Evolutionary conservation across 2,888 invertebrate genomes (phyloP), one percentile per base, ranked within the genome.

Genomic region (Lomographa bimaculata): DNA sequence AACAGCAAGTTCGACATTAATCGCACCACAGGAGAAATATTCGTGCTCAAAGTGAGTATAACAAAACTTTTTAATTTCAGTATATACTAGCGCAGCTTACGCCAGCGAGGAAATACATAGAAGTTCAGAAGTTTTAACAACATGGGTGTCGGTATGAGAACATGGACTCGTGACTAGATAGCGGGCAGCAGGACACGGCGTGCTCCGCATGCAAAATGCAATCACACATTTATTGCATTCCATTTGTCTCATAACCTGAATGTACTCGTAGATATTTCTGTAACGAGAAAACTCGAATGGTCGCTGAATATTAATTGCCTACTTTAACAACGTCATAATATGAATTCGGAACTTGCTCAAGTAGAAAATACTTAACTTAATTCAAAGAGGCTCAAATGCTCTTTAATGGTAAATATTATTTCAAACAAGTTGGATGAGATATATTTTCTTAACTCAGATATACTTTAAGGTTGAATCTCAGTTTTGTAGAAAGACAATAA

Each of bases 1-100:
- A 97, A 97, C 78, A 97, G 96, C 89, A 97, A 97, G 90, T 98
- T 98, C 76, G 97, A 97, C 80, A 98, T 98, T 65, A 97, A 98
- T 89, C 93, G 97, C 48, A 97, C 97, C 11, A 96, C 97, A 1
- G 98, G 98, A 48, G 97, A 97, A 86, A 98, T 98, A 84, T 98
- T 95, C 79, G 97, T 98, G 7, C 91, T 97, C 16, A 97, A 97
- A 94, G 97, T 97, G 87, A 91, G 90, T 82, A 50, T 35, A 40
- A 18, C 25, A 45, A 42, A 45, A 40, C 26, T 47, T 35, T 45
- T 48, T 36, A 36, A 27, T 36, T 32, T 12, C 39, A 10, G 37
- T 38, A 29, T 12, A 17, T 7, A 36, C 27, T 16, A 43, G 14
- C 25, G 16, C 28, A 17, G 12, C 19, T 30, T 36, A 19, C 21